Evolutionary conservation across 1,140 invertebrate species (phyloP).

Genomic region (Diachasmimorpha longicaudata): DNA sequence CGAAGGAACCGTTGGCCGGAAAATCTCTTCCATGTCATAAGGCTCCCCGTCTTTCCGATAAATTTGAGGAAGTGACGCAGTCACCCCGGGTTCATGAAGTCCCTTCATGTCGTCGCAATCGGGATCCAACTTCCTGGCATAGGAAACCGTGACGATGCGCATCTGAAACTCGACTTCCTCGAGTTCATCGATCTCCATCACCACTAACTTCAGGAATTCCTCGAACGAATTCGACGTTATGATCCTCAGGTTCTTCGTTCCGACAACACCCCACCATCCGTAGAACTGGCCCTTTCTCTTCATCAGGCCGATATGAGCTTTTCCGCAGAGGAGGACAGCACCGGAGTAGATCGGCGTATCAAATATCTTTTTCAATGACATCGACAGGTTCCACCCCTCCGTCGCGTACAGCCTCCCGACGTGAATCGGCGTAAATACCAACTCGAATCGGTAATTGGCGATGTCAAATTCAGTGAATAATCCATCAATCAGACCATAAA

Average conservation of each 20-base stretch:
- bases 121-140: constrained; percentile 46
- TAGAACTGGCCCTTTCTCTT: constrained; percentile 44
- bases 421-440: constrained; percentile 50
- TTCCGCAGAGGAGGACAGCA: constrained; percentile 43
- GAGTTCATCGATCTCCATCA: constrained; percentile 38
- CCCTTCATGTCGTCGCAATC: constrained; percentile 45
- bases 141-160: constrained; percentile 51
- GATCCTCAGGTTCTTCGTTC: constrained; percentile 47
- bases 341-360: constrained; percentile 49
- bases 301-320: constrained; percentile 47
- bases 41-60: constrained; percentile 32
- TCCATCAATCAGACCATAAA: constrained; percentile 37
- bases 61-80: constrained; percentile 41
- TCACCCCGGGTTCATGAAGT: constrained; percentile 42
- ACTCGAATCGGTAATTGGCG: constrained; percentile 53
- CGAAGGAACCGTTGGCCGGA: constrained; percentile 31
- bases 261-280: constrained; percentile 49
- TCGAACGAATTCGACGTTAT: constrained; percentile 40
- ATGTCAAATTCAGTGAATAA: constrained; percentile 48
- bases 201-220: constrained; percentile 50
- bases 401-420: constrained; percentile 40
- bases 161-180: constrained; percentile 38
- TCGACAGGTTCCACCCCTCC: constrained; percentile 48
- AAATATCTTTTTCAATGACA: constrained; percentile 49
- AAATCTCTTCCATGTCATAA: constrained; percentile 42